Base-by-base conservation (phyloP, 2,797 vertebrate species). In the Sarcophilus harrisii region DNA sequence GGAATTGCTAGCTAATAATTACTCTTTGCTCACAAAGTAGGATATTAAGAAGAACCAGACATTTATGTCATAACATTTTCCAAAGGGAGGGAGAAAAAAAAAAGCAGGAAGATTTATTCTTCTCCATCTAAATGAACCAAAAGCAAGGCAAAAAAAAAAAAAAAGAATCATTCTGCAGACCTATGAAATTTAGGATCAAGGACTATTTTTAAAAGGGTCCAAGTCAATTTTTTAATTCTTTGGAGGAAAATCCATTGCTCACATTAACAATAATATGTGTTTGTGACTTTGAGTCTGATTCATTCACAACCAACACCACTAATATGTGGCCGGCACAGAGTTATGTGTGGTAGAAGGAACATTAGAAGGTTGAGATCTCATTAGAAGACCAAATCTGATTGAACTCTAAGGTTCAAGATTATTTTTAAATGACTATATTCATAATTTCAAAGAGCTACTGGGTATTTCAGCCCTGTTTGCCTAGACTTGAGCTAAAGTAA, bases 1-100 rank as follows among this genome's bases (percentile, higher is more conserved):
- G 27, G 9, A 4, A 92, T 91, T n/a, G 45, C 57, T 96, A 96
- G 45, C 95, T 95, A 94, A 87, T 95, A 94, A 97, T 97, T 97
- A 97, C 91, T 92, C 66, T 92, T 57, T 91, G 52, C 38, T 91
- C 81, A 28, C 90, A 54, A 62, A 96, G 95, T 45, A 95, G n/a
- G 57, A 73, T 94, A 49, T 92, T 96, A 90, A 91, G 66, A 96
- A 95, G 96, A 97, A 96, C 60, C 91, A 97, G 59, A 92, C 27
- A 91, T 2, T 55, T 90, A 57, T 66, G 90, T 73, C 21, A 81
- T 89, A 96, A 95, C 91, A 94, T 95, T 97, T 97, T 96, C 96
- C 96, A 59, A 93, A 96, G 91, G 55, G 90, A 55, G 90, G 38
- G 73, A 45, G 29, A 16, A 45, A 49, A 16, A 45, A 90, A 94